These are phyloP conservation scores for Leptodactylus fallax DNA, from an alignment of 2,797 vertebrate species.

Conservation along the genomic window DNA sequence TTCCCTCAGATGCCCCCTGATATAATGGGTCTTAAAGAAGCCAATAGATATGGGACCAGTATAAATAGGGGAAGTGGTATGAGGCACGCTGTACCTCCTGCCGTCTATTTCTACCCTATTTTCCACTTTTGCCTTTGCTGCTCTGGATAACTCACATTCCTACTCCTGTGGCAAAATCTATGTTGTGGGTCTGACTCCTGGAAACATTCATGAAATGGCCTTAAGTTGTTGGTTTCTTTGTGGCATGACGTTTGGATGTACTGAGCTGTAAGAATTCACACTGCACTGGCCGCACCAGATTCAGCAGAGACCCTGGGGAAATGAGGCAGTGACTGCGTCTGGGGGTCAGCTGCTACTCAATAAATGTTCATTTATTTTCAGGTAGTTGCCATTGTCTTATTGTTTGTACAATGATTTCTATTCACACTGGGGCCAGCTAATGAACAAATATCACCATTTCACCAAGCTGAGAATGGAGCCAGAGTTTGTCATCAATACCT, in stretches of 20 bases:
- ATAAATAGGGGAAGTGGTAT: not conserved
- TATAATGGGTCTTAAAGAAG: not conserved
- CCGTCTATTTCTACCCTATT: not conserved
- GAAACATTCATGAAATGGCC: slow-evolving; percentile 64
- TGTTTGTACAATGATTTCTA: not conserved
- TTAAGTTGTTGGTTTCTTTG: slow-evolving; percentile 70
- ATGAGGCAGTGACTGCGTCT: not conserved
- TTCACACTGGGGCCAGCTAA: not conserved
- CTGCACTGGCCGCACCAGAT: not conserved
- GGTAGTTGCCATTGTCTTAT: not conserved
- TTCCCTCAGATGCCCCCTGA: not conserved
- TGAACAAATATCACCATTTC: too few relatives aligned
- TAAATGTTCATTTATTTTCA: slow-evolving; percentile 56
- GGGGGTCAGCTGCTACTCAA: slow-evolving; percentile 44
- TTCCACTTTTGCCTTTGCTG: not conserved
- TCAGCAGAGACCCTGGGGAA: not conserved
- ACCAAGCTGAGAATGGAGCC: too few relatives aligned
- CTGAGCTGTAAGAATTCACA: slow-evolving; percentile 67
- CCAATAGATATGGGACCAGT: not conserved
- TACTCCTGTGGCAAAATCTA: not conserved
- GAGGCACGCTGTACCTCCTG: not conserved
- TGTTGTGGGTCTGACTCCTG: not conserved
- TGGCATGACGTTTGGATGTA: slow-evolving; percentile 67
- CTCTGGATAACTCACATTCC: not conserved
- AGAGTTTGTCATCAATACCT: too few relatives aligned